These are phyloP conservation scores for Epizoanthus ramosus DNA, from an alignment of 92 coral and sea anemone genomes.

Conservation along the genomic window DNA sequence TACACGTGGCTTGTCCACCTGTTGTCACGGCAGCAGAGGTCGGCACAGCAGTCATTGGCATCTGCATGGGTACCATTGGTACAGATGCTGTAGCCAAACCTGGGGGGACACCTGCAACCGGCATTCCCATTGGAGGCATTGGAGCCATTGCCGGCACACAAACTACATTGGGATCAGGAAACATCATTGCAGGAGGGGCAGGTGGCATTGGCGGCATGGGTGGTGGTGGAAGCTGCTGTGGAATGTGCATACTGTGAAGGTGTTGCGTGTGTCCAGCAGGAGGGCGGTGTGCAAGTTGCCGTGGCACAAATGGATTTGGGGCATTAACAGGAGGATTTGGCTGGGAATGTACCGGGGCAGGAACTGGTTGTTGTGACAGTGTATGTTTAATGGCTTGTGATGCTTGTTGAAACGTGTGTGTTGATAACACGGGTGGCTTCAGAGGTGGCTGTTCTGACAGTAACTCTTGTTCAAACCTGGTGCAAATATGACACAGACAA, in stretches of 20 bases:
- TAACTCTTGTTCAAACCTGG: conserved; percentile 96
- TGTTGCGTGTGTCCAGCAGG: conserved; percentile 47
- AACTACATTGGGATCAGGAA: conserved; percentile 44
- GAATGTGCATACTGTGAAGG: conserved; percentile 44
- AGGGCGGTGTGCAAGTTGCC: conserved; percentile 40
- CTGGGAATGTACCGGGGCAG: conserved; percentile 42
- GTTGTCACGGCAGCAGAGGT: conserved; percentile 40
- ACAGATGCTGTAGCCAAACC: conserved; percentile 54
- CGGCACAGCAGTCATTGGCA: conserved; percentile 63
- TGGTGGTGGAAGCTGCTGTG: conserved; percentile 75
- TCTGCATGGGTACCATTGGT: conserved; percentile 69
- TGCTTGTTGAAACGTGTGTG: conserved; percentile 90
- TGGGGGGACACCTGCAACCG: conserved; percentile 42
- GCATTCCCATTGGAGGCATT: conserved; percentile 34
- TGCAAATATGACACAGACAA: neutral
- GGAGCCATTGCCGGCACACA: conserved; percentile 40
- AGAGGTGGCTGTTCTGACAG: conserved; percentile 79
- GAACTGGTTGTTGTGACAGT: conserved; percentile 43
- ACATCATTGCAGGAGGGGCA: conserved; percentile 39
- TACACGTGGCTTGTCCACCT: conserved; percentile 48
- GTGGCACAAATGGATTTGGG: conserved; percentile 35
- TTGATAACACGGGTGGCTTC: conserved; percentile 81
- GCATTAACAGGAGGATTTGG: neutral
- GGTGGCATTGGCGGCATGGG: conserved; percentile 69
- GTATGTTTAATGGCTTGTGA: conserved; percentile 84